These are phyloP conservation scores for Stichopus chloronotus DNA, from an alignment of 35 echinoderm and acorn worm genomes.

Conservation along the genomic window DNA sequence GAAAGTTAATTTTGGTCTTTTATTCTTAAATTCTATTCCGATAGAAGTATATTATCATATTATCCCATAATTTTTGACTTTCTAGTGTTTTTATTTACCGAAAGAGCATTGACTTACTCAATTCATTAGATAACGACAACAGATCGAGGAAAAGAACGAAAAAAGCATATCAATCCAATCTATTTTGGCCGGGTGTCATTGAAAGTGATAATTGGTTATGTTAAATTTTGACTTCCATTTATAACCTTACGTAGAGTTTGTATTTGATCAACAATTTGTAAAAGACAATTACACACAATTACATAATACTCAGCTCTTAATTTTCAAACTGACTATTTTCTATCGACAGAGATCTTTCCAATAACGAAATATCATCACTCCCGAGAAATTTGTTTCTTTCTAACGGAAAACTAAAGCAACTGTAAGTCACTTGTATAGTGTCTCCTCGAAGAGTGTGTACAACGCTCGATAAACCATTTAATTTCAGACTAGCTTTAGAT, in stretches of 20 bases:
- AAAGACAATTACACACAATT: not conserved
- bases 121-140: too few species aligned
- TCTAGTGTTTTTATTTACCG: too few species aligned
- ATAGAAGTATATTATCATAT: too few species aligned
- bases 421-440: not conserved
- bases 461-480: not conserved
- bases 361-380: not conserved
- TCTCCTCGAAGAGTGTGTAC: not conserved
- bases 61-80: too few species aligned
- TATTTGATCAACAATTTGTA: not conserved
- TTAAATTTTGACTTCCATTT: not conserved
- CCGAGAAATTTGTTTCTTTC: not conserved
- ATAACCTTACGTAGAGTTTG: not conserved
- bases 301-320: not conserved
- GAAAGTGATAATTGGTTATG: not conserved
- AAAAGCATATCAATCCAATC: too few species aligned
- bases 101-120: too few species aligned
- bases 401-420: not conserved
- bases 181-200: not conserved
- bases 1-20: too few species aligned
- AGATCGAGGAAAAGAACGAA: too few species aligned
- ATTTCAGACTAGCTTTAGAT: not conserved
- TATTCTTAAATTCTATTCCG: too few species aligned
- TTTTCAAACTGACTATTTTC: not conserved
- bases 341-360: not conserved